A percentile compares a stretch with the other conserved stretches of the same genome.
Evolutionary conservation across 2,113 vertebrate genomes (phyloP).

Genomic region (Elephantulus edwardii): DNA sequence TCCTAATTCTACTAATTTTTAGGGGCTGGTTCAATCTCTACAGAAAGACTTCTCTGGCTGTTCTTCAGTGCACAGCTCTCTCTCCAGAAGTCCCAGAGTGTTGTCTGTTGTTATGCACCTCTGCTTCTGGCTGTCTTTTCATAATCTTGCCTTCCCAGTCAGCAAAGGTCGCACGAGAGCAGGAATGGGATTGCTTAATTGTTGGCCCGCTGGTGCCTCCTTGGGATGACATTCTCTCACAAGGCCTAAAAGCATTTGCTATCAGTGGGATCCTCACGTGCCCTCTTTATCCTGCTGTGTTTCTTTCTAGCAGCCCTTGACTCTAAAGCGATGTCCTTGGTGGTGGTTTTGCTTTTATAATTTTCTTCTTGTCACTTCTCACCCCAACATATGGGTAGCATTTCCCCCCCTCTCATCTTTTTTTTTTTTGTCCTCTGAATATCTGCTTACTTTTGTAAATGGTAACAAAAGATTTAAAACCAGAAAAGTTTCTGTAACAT

Average conservation of each 20-base stretch:
- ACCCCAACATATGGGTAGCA: neutral
- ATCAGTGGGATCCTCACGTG: neutral
- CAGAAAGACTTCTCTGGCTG: neutral
- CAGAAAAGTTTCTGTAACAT: constrained; percentile 4
- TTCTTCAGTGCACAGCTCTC: neutral
- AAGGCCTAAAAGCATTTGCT: neutral
- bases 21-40: neutral
- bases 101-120: neutral
- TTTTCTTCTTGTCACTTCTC: neutral
- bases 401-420: constrained; percentile 6
- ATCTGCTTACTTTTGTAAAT: constrained; percentile 5
- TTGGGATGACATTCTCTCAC: neutral
- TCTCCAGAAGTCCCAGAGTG: neutral
- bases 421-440: constrained; percentile 13
- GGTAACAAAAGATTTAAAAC: constrained; percentile 30
- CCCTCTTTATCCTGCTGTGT: neutral
- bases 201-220: neutral
- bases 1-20: neutral
- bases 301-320: neutral
- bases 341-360: neutral
- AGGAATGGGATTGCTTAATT: neutral
- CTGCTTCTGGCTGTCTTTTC: neutral
- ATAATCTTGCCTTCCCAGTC: neutral
- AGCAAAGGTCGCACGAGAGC: neutral
- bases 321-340: neutral